Evolutionary conservation across 2,888 invertebrate species (phyloP), one percentile per base, ranked within the genome.

Genomic region (Mystacides longicornis): DNA sequence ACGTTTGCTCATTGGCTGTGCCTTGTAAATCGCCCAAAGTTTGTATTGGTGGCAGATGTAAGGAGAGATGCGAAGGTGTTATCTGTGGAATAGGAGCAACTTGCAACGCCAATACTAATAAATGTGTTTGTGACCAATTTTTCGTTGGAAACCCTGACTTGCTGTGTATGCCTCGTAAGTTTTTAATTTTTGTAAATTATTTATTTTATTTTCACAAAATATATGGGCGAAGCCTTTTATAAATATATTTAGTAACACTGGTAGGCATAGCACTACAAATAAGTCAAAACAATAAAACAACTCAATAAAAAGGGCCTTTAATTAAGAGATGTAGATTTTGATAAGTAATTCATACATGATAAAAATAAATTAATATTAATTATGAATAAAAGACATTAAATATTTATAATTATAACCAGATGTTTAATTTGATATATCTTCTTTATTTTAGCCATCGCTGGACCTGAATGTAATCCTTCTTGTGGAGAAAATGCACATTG

Each of bases 151-250:
- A 93, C 69, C 92, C 93, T 1, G 89, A 92, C 67, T 74, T 92
- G 22, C 79, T 93, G 50, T 93, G 93, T 66, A 91, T 93, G 86
- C 93, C 93, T 67, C 92, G 89, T 89, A 81, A 87, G 88, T 84
- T 48, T 20, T 23, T 33, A 31, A 18, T n/a, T 43, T 47, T 43
- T 45, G 18, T 18, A 43, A 21, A 19, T 20, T 5, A 46, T 20
- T 5, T 46, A 11, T 43, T 11, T 43, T 43, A 16, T 43, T 18
- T 5, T 27, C 11, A 27, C n/a, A n/a, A n/a, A n/a, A n/a, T n/a
- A n/a, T n/a, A n/a, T n/a, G n/a, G n/a, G n/a, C n/a, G n/a, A n/a
- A n/a, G n/a, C n/a, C n/a, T n/a, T n/a, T n/a, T n/a, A n/a, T n/a
- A n/a, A n/a, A n/a, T n/a, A n/a, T n/a, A n/a, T n/a, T n/a, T n/a